Conservation (phyloP, 2,113 vertebrate species). For the Saccopteryx leptura region DNA sequence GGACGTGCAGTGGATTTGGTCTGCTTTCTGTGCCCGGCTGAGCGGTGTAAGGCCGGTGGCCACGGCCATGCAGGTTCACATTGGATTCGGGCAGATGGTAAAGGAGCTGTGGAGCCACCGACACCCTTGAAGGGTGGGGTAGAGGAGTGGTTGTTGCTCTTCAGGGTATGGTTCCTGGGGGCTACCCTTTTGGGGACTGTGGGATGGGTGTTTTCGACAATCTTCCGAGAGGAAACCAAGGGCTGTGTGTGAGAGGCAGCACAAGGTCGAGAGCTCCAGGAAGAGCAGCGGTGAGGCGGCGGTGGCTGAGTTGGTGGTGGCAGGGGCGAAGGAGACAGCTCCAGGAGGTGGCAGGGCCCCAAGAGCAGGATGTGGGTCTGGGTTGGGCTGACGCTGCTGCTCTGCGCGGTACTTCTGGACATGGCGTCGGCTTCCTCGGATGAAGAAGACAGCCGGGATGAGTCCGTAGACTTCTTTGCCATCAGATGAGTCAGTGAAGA, state of each 20-base stretch:
- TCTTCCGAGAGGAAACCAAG: no score
- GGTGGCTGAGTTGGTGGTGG: conserved; percentile 19
- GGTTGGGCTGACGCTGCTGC: conserved; percentile 76
- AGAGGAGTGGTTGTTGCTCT: no score
- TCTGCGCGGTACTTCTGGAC: conserved; percentile 72
- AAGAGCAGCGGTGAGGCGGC: conserved; percentile 75
- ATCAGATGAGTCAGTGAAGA: conserved; percentile 91
- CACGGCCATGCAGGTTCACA: no score
- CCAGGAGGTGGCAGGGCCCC: conserved; percentile 47
- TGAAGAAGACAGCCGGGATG: not conserved
- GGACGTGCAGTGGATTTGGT: not conserved
- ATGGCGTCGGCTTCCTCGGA: conserved; percentile 65
- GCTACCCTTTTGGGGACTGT: no score
- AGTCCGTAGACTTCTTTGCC: conserved; percentile 82
- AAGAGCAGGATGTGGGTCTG: conserved; percentile 79
- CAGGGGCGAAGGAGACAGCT: conserved; percentile 39
- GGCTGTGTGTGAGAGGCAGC: no score
- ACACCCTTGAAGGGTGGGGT: no score
- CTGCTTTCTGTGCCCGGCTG: not conserved
- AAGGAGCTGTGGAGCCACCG: no score
- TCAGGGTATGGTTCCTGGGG: no score
- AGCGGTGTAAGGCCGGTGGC: no score
- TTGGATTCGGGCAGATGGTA: no score
- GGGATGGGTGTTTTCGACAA: no score
- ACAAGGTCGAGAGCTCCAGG: conserved; percentile 33